Conservation (phyloP, 2,113 vertebrate genomes). For the Sinocyclocheilus rhinocerous region DNA sequence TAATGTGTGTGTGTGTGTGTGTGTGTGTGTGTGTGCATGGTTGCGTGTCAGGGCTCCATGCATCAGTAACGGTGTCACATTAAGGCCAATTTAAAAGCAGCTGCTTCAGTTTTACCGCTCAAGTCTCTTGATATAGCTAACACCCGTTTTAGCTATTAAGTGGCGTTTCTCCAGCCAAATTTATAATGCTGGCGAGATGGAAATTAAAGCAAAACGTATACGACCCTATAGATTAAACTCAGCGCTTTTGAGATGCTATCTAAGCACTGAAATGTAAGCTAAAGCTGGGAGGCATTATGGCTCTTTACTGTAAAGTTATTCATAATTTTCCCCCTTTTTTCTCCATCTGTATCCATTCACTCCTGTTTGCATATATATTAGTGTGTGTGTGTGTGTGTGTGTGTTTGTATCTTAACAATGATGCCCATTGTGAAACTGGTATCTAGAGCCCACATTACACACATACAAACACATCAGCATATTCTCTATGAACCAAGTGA, state of each 20-base stretch:
- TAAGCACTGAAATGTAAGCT: constrained; percentile 28
- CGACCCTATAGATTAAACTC: constrained; percentile 28
- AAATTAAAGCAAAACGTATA: not conserved
- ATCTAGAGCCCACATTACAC: not conserved
- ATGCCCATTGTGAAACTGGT: constrained; percentile 13
- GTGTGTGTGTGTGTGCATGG: constrained; percentile 6
- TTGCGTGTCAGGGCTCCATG: constrained; percentile 8
- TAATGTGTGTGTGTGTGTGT: not conserved
- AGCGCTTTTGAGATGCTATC: constrained; percentile 47
- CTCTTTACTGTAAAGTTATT: constrained; percentile 38
- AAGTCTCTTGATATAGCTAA: constrained; percentile 53
- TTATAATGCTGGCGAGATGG: constrained; percentile 14
- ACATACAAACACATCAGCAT: not conserved
- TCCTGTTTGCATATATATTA: constrained; percentile 22
- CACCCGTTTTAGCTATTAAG: constrained; percentile 34
- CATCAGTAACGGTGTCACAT: constrained; percentile 37
- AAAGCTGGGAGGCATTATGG: constrained; percentile 52
- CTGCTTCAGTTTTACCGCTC: constrained; percentile 40
- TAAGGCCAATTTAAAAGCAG: constrained; percentile 50
- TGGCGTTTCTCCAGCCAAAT: constrained; percentile 16
- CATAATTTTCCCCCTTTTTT: constrained; percentile 21
- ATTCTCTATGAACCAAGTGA: not conserved
- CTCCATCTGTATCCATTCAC: constrained; percentile 38
- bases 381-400: constrained; percentile 33
- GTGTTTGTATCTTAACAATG: not conserved